Percentiles rank a stretch among this genome's conserved stretches.
phyloP scores from a whole-genome alignment of 2,888 invertebrate genomes.

The Cryptocephalus moraei region DNA sequence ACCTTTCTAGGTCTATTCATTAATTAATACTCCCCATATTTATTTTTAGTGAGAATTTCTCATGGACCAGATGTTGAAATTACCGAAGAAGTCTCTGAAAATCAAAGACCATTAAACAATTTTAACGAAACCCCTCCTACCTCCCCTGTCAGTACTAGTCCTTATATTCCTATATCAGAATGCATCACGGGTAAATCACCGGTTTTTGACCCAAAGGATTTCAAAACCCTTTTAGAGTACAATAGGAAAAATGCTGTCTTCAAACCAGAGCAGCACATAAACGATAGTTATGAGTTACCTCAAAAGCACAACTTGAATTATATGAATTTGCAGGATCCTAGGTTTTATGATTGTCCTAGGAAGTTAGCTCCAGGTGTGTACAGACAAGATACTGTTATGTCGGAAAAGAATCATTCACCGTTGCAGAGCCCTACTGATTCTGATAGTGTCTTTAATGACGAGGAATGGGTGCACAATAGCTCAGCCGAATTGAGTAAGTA shows the following conservation, averaged over 20 bases:
- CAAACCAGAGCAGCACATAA: slow-evolving; percentile 14
- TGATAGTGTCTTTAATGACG: slow-evolving; percentile 59
- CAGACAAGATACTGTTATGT: slow-evolving; percentile 11
- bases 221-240: slow-evolving; percentile 26
- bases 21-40: too few relatives aligned
- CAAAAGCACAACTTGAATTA: slow-evolving; percentile 30
- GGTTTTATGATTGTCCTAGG: slow-evolving; percentile 43
- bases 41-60: slow-evolving; percentile 10
- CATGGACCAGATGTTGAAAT: slow-evolving; percentile 19
- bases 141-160: slow-evolving; percentile 61
- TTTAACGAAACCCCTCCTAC: slow-evolving; percentile 49
- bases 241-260: slow-evolving; percentile 25
- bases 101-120: slow-evolving; percentile 9
- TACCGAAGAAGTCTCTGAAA: slow-evolving; percentile 17
- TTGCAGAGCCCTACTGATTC: slow-evolving; percentile 54
- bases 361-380: slow-evolving; percentile 19
- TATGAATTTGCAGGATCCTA: slow-evolving; percentile 40
- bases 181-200: slow-evolving; percentile 69
- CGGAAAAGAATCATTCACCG: slow-evolving; percentile 36
- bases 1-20: too few relatives aligned
- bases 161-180: slow-evolving; percentile 87
- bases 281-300: slow-evolving; percentile 17
- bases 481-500: slow-evolving; percentile 30
- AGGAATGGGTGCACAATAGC: slow-evolving; percentile 50
- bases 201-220: slow-evolving; percentile 27